Conservation (phyloP, 2,888 invertebrate species). For the Lycocerus yunnanus region DNA sequence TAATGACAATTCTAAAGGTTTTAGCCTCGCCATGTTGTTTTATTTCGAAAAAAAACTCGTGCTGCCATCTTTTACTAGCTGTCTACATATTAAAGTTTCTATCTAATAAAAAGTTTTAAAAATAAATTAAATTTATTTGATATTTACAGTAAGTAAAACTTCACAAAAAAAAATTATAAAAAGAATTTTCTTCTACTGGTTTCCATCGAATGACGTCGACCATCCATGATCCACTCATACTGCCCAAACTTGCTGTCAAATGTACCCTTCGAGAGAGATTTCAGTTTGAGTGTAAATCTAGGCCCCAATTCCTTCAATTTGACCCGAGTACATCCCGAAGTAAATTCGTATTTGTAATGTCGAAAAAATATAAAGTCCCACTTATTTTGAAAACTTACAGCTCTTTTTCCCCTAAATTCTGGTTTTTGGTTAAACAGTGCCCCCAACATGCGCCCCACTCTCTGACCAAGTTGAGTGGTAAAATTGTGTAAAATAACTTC, state of each 20-base stretch:
- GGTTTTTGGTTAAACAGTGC: constrained; percentile 95
- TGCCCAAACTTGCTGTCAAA: constrained; percentile 97
- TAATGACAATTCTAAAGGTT: constrained; percentile 36
- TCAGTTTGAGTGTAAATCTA: constrained; percentile 89
- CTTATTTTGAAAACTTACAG: constrained; percentile 98
- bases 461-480: constrained; percentile 88
- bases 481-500: constrained; percentile 97
- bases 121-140: neutral
- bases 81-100: neutral
- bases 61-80: constrained; percentile 22
- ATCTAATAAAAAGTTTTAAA: neutral
- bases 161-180: constrained; percentile 63
- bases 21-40: constrained; percentile 40
- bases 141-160: neutral
- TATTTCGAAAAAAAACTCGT: constrained; percentile 34
- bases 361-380: constrained; percentile 98
- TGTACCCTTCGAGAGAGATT: constrained; percentile 94
- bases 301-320: constrained; percentile 94
- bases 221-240: constrained; percentile 93
- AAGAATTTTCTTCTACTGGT: constrained; percentile 91
- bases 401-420: constrained; percentile 90
- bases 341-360: constrained; percentile 80
- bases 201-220: constrained; percentile 92
- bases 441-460: constrained; percentile 90
- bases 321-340: constrained; percentile 73